Percentiles rank a stretch among this genome's conserved stretches.
Evolutionary conservation across 2,797 vertebrate genomes (phyloP).

Genomic region (Crocodylus rhombifer): DNA sequence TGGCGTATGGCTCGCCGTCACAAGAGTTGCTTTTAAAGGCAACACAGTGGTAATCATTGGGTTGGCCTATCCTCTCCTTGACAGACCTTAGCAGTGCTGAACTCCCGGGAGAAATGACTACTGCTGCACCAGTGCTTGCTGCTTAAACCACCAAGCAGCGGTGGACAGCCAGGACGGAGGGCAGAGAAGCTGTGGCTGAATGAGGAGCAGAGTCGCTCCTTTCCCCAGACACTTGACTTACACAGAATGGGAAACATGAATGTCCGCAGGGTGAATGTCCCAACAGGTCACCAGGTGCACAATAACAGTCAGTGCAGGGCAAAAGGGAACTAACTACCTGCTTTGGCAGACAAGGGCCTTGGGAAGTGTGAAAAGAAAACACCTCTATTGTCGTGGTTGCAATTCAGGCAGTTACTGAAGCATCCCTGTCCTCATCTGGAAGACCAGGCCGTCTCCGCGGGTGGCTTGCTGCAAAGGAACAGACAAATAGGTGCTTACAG

Average conservation of each 20-base stretch:
- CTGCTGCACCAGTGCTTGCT: fast-evolving
- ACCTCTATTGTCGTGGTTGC: neutral
- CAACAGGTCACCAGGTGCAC: fast-evolving
- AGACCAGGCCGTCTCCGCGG: constrained; percentile 88
- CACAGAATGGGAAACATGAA: neutral
- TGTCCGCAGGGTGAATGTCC: neutral
- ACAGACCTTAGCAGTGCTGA: neutral
- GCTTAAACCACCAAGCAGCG: neutral
- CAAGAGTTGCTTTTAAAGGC: neutral
- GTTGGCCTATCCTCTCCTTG: neutral
- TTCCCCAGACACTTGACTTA: constrained; percentile 54
- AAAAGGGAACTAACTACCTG: neutral
- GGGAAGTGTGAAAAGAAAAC: neutral
- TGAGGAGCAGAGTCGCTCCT: neutral
- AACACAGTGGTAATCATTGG: neutral
- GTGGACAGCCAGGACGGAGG: neutral
- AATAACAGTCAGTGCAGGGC: neutral
- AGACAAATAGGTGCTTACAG: neutral
- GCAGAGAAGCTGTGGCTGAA: neutral
- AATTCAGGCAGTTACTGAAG: constrained; percentile 51
- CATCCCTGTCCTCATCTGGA: constrained; percentile 89
- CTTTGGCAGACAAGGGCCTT: neutral
- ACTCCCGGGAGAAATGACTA: neutral
- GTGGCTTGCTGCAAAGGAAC: constrained; percentile 87
- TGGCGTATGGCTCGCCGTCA: neutral